Evolutionary conservation across 2,113 vertebrate genomes (phyloP).

Genomic region (Pongo pygmaeus): DNA sequence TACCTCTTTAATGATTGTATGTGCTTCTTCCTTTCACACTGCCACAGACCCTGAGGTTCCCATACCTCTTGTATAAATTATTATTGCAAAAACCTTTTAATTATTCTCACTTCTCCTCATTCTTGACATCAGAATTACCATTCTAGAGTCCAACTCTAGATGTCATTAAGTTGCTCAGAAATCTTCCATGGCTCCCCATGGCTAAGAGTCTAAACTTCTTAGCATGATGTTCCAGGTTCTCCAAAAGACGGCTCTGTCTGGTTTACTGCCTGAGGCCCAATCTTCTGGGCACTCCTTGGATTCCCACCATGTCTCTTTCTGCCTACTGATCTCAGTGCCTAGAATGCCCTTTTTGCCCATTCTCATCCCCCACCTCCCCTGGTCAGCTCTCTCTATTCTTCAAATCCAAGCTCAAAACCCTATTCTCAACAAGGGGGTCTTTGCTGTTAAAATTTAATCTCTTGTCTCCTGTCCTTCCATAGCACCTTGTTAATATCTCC

Average conservation of each 20-base stretch:
- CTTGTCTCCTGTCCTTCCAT: neutral
- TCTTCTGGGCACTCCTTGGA: neutral
- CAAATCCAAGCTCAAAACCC: neutral
- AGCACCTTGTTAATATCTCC: neutral
- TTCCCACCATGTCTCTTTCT: neutral
- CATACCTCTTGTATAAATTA: neutral
- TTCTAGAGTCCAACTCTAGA: neutral
- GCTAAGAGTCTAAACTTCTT: neutral
- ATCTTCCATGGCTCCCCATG: neutral
- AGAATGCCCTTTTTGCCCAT: neutral
- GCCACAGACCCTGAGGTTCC: neutral
- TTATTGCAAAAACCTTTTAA: neutral
- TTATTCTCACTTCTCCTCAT: neutral
- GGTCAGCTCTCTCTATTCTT: neutral
- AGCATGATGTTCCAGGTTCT: neutral
- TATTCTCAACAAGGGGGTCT: neutral
- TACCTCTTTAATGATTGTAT: neutral
- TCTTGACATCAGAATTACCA: neutral
- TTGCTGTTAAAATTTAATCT: neutral
- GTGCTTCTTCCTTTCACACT: neutral
- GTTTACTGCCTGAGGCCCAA: neutral
- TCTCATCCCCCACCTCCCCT: neutral
- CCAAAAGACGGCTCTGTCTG: neutral
- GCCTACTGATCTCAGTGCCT: neutral
- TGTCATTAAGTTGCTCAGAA: neutral